Conservation (phyloP, 2,797 vertebrate genomes). For the Enteromius thamalakanensis region DNA sequence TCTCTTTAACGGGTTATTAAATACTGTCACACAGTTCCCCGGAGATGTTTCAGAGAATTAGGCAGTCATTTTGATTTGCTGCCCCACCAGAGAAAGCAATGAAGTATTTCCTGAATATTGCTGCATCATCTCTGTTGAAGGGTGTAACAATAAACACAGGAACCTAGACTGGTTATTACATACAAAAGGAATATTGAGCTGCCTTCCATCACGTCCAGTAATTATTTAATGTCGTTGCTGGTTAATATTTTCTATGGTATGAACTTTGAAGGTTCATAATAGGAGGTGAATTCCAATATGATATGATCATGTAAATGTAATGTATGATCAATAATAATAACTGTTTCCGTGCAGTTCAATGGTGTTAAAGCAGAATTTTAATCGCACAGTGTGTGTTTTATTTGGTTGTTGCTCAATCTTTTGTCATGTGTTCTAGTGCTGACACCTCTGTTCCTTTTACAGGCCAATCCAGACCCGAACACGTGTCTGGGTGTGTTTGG, state of each 20-base stretch:
- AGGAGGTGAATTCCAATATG: background rate
- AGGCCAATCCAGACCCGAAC: constrained; percentile 95
- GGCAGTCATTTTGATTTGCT: constrained; percentile 20
- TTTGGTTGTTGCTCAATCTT: background rate
- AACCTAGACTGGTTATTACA: constrained; percentile 13
- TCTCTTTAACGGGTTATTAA: constrained; percentile 63
- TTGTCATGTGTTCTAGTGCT: background rate
- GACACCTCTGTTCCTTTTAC: constrained; percentile 55
- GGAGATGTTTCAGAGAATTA: constrained; percentile 39
- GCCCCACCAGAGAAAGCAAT: background rate
- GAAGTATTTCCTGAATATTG: constrained; percentile 7
- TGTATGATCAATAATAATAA: background rate
- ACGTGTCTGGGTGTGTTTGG: constrained; percentile 93
- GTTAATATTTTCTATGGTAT: constrained; percentile 6
- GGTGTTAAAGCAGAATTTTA: background rate
- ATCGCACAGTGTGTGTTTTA: background rate
- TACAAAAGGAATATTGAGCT: constrained; percentile 3
- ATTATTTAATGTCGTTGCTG: constrained; percentile 24
- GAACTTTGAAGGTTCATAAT: background rate
- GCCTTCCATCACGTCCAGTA: constrained; percentile 30
- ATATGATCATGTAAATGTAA: background rate
- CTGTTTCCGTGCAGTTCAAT: background rate
- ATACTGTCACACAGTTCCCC: constrained; percentile 59
- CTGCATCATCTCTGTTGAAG: background rate
- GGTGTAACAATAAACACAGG: constrained; percentile 4